Evolutionary conservation across 2,888 invertebrate genomes (phyloP).

Genomic region (Leucoma salicis): DNA sequence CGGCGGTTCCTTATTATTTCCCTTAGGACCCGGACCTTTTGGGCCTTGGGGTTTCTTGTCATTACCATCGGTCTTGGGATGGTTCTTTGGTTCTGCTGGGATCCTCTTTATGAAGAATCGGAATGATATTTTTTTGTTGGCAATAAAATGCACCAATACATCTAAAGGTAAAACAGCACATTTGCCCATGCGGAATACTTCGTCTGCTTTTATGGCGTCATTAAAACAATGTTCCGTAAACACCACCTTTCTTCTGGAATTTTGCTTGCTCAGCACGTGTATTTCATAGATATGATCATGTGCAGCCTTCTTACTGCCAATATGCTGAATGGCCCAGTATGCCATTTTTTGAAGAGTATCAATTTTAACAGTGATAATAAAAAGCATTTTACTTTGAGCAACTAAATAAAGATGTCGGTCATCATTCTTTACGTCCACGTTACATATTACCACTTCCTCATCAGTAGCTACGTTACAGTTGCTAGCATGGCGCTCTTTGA

Average conservation of each 20-base stretch:
- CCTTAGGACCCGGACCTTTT: constrained; percentile 38
- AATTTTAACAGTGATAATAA: constrained; percentile 62
- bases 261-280: constrained; percentile 57
- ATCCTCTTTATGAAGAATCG: constrained; percentile 57
- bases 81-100: constrained; percentile 34
- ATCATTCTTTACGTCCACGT: constrained; percentile 45
- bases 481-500: constrained; percentile 58
- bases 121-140: constrained; percentile 54
- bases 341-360: constrained; percentile 63
- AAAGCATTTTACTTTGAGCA: constrained; percentile 55
- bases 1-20: constrained; percentile 17
- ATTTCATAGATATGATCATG: constrained; percentile 65
- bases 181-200: constrained; percentile 57
- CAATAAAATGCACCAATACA: constrained; percentile 52
- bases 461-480: constrained; percentile 53
- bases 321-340: constrained; percentile 65
- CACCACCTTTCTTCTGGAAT: constrained; percentile 52
- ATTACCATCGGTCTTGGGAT: constrained; percentile 31
- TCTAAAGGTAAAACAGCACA: constrained; percentile 62
- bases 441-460: constrained; percentile 49
- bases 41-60: constrained; percentile 33
- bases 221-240: constrained; percentile 67
- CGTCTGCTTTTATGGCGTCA: constrained; percentile 60
- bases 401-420: constrained; percentile 58
- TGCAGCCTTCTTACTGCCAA: constrained; percentile 60